Conservation (phyloP, 2,113 vertebrate species). For the Corythornis vintsioides region DNA sequence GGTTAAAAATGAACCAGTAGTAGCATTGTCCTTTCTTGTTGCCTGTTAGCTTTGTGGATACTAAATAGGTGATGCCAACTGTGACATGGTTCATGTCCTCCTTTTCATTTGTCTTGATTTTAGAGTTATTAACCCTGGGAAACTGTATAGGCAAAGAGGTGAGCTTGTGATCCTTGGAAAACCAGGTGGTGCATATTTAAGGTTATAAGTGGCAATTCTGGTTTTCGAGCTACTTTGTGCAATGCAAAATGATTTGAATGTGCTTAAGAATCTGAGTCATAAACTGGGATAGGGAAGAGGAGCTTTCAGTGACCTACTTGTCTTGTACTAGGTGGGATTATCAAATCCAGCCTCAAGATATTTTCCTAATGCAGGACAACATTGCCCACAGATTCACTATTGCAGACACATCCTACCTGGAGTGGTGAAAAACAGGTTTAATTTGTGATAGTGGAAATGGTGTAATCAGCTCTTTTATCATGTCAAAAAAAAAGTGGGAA, state of each 20-base stretch:
- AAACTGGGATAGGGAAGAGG: not conserved
- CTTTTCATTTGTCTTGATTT: not conserved
- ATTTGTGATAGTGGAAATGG: not conserved
- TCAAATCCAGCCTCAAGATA: not conserved
- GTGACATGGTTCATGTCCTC: not conserved
- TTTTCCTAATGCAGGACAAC: not conserved
- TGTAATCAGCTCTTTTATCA: not conserved
- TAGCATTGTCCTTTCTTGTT: rapidly evolving
- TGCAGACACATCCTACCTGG: not conserved
- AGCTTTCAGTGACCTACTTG: not conserved
- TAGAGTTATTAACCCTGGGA: not conserved
- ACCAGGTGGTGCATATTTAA: not conserved
- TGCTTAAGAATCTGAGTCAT: not conserved
- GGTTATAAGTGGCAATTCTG: not conserved
- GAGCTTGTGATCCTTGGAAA: not conserved
- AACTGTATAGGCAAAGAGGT: not conserved
- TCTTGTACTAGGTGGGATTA: not conserved
- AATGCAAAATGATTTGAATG: not conserved
- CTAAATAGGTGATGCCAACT: not conserved
- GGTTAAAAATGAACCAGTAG: not conserved
- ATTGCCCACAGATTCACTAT: not conserved
- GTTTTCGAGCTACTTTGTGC: not conserved
- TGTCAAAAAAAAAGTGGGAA: not conserved
- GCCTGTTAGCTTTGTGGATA: not conserved
- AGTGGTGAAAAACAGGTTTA: not conserved